Evolutionary conservation across 92 coral and sea anemone species (phyloP).

Genomic region (Actinostola sp.): DNA sequence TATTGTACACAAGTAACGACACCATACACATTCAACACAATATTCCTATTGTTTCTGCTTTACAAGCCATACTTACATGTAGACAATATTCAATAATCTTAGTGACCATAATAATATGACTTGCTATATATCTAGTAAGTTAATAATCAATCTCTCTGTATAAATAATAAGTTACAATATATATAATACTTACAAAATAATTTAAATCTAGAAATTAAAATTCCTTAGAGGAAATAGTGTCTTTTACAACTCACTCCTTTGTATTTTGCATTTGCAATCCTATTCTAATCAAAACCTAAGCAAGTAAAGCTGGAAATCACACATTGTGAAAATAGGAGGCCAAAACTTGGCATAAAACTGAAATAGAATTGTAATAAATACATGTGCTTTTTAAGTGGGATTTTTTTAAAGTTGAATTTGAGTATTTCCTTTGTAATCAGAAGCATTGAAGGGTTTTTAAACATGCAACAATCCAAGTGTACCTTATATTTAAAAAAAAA

Average conservation of each 20-base stretch:
- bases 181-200: conserved; percentile 22
- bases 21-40: not conserved
- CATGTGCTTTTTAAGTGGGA: not conserved
- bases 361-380: not conserved
- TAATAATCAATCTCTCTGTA: conserved; percentile 31
- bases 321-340: not conserved
- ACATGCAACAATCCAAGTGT: no score
- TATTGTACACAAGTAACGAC: not conserved
- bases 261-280: not conserved
- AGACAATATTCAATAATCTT: conserved; percentile 17
- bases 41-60: not conserved
- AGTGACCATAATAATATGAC: conserved; percentile 11
- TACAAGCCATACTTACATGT: not conserved
- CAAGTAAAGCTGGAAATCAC: not conserved
- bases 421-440: no score
- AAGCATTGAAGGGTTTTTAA: no score
- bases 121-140: conserved; percentile 18
- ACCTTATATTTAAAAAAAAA: no score
- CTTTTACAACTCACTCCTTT: conserved; percentile 1
- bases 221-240: conserved; percentile 20
- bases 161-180: conserved; percentile 35
- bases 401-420: not conserved
- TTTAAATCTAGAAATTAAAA: conserved; percentile 35
- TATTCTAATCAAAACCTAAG: not conserved
- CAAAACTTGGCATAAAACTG: no score